Percentiles rank a stretch among this genome's conserved stretches.
These are phyloP conservation scores for Montipora cactus DNA, from an alignment of 64 coral and sea anemone genomes.

Conservation along the genomic window DNA sequence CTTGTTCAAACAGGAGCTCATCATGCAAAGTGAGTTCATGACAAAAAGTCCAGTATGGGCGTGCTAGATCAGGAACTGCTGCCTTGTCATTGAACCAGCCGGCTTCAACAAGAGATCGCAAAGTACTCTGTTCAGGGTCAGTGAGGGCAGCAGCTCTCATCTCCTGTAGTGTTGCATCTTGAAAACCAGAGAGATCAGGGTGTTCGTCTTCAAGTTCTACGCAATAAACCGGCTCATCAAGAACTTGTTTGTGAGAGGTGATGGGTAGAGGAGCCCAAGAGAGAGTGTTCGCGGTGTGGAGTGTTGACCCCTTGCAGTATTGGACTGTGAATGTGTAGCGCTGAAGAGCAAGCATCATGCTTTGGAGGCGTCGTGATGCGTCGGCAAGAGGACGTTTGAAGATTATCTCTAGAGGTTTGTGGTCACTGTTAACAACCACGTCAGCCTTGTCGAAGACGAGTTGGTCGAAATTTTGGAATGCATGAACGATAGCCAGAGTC, in stretches of 20 bases:
- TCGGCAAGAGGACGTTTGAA: conserved; percentile 27
- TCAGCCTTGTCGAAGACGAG: background rate
- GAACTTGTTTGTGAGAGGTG: conserved; percentile 19
- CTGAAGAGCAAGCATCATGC: conserved; percentile 42
- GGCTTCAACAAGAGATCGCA: conserved; percentile 33
- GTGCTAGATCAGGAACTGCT: conserved; percentile 2
- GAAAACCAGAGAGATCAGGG: conserved; percentile 44
- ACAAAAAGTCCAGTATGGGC: conserved; percentile 46
- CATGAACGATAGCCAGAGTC: background rate
- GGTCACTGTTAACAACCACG: background rate
- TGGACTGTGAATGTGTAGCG: conserved; percentile 16
- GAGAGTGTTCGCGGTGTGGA: conserved; percentile 14
- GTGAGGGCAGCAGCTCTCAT: conserved; percentile 22
- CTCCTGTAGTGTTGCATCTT: conserved; percentile 53
- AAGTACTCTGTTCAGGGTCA: conserved; percentile 34
- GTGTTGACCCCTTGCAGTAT: background rate
- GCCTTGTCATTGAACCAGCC: conserved; percentile 34
- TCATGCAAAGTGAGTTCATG: conserved; percentile 68
- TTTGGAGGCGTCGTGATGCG: conserved; percentile 39
- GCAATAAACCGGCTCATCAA: conserved; percentile 24
- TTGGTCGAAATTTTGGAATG: conserved; percentile 10
- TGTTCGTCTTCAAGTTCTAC: conserved; percentile 11
- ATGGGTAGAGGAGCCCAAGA: conserved; percentile 21
- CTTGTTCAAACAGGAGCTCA: conserved; percentile 74
- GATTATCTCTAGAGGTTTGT: background rate